Base-by-base conservation (phyloP, 2,888 invertebrate species). In the Lepeophtheirus nordmannii region DNA sequence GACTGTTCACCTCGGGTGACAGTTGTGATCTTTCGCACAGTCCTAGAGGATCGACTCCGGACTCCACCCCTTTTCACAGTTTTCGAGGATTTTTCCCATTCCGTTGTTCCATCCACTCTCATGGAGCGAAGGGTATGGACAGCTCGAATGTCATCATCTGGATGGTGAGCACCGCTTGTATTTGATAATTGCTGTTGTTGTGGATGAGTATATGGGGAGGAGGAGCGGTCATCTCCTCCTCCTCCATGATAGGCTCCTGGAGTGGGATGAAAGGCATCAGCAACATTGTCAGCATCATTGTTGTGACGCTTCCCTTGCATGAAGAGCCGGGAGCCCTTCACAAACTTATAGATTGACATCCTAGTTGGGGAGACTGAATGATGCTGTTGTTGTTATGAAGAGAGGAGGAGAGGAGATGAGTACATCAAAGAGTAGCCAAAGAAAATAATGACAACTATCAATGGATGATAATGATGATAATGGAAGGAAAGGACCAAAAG, bases 1-100 rank as follows among this genome's bases (percentile, higher is more conserved):
- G 85, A 82, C 75, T 90, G 89, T 75, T 90, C 89, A 56, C 89
- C 90, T 17, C 89, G 81, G 69, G 88, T 87, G 71, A 91, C 75
- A 1, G 90, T 90, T 41, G 90, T 91, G 71, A 91, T 88, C 76
- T 89, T 90, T 69, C 88, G 81, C 64, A 90, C 85, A 69, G 90
- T 87, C 74, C 87, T 83, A 58, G 89, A 87, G 37, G 89, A 90
- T 70, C 90, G 87, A 70, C 88, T 82, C 69, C 87, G 81, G 73
- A 85, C 84, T 53, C 89, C 88, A n/a, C 66, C 66, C 37, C 58
- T 59, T 1, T 58, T 63, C 3, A 66, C 60, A 14, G 66, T 58
- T 23, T 66, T 59, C 1, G 60, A 63, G 20, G 58, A 60, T 38
- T 46, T 30, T n/a, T 66, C 69, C 58, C 64, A 71, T 69, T 57